phyloP scores from a whole-genome alignment of 37 sponge, comb jelly and placozoan genomes.

The Amphimedon queenslandica region DNA sequence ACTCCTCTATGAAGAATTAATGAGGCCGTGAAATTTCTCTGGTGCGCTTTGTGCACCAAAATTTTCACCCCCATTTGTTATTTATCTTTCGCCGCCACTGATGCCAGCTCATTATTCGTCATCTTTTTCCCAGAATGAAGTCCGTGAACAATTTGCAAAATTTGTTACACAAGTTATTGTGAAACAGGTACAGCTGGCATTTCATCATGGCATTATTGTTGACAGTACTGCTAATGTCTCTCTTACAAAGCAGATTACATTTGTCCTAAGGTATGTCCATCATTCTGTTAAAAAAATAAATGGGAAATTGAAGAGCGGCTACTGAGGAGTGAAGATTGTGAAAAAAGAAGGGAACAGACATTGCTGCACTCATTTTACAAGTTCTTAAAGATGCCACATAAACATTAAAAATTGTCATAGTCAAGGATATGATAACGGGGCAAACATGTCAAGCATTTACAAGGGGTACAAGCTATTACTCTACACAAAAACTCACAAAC shows the following conservation, averaged over 20 bases:
- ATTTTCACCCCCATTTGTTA: no score
- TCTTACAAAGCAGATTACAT: not conserved
- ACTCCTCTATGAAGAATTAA: no score
- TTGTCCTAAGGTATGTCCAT: not conserved
- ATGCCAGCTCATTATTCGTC: no score
- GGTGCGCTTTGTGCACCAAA: no score
- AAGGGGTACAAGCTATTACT: not conserved
- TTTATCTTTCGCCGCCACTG: no score
- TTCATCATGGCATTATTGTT: not conserved
- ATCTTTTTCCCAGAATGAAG: no score
- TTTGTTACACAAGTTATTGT: no score
- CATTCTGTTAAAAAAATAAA: no score
- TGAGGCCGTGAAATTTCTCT: no score
- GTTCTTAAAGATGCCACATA: not conserved
- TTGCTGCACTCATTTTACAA: not conserved
- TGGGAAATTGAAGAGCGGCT: not conserved
- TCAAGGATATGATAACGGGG: constrained; percentile 1
- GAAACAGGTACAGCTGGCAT: not conserved
- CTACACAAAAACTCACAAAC: not conserved
- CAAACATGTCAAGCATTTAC: not conserved
- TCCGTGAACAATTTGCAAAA: no score
- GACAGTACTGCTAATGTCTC: not conserved
- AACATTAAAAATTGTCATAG: no score
- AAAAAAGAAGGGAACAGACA: constrained; percentile 6
- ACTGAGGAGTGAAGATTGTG: not conserved